Percentiles rank a stretch among this genome's conserved stretches.
Conservation (phyloP, 2,113 vertebrate genomes). For the rat (Rattus norvegicus) region GRCr8 NC_086020.1:174041001-174041500, state of each 20-base stretch:
- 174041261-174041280: background rate
- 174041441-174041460: background rate
- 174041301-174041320: background rate
- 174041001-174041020: background rate
- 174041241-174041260: background rate
- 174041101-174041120: background rate
- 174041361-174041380: background rate
- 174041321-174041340: background rate
- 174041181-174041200: background rate
- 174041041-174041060: background rate
- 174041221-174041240: background rate
- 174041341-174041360: background rate
- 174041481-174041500: background rate
- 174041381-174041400: background rate
- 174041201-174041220: slow-evolving; percentile 2
- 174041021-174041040: background rate
- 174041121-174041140: background rate
- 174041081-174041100: background rate
- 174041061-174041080: background rate
- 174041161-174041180: background rate
- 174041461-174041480: background rate
- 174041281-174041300: background rate
- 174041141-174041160: background rate
- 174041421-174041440: background rate
- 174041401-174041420: background rate